phyloP scores from a whole-genome alignment of 2,888 invertebrate genomes.

The Meteorus cinctellus region DNA sequence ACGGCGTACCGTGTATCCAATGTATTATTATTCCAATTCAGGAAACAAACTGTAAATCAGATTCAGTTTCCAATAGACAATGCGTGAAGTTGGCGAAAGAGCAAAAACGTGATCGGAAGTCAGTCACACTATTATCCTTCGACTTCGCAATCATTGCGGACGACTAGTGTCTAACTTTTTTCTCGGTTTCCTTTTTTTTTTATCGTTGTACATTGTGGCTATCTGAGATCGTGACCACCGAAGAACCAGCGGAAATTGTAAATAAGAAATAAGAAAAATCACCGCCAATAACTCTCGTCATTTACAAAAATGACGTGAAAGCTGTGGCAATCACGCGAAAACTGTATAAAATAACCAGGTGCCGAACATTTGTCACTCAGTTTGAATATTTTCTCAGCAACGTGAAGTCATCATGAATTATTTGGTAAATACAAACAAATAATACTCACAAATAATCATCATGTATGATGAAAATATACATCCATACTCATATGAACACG shows the following conservation, averaged over 20 bases:
- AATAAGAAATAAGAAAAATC: conserved; percentile 13
- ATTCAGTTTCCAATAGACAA: conserved; percentile 36
- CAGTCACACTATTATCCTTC: conserved; percentile 16
- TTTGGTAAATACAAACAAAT: conserved; percentile 56
- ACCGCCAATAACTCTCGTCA: conserved; percentile 28
- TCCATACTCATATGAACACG: neutral
- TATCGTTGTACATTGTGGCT: conserved; percentile 34
- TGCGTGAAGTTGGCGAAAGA: conserved; percentile 32
- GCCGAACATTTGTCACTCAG: conserved; percentile 56
- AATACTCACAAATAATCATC: conserved; percentile 24
- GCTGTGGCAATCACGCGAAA: conserved; percentile 59
- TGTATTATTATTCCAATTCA: neutral
- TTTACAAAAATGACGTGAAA: conserved; percentile 59
- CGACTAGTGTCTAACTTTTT: neutral
- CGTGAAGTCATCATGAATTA: conserved; percentile 56
- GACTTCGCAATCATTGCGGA: conserved; percentile 1
- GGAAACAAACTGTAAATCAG: neutral
- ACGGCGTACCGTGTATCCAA: neutral
- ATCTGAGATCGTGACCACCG: conserved; percentile 32
- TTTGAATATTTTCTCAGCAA: conserved; percentile 50
- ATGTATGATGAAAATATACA: conserved; percentile 9
- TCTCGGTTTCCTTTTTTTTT: conserved; percentile 14
- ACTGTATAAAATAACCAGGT: conserved; percentile 64
- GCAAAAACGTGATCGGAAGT: conserved; percentile 50
- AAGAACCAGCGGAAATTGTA: conserved; percentile 37